Conservation (phyloP, 2,113 vertebrate species). For the Burhinus oedicnemus region DNA sequence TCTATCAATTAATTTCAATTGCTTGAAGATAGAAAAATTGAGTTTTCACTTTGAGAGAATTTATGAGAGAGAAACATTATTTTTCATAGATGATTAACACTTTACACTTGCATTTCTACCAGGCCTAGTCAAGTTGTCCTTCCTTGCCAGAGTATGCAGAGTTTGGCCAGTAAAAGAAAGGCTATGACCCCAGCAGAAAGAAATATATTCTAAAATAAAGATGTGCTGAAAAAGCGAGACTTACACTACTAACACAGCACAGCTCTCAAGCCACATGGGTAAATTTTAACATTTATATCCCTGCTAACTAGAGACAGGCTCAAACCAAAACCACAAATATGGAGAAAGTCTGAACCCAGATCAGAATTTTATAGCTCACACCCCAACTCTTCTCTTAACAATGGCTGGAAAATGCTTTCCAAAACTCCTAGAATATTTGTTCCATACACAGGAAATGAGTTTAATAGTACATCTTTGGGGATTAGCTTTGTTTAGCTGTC, state of each 20-base stretch:
- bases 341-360: constrained; percentile 17
- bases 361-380: constrained; percentile 1
- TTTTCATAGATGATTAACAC: neutral
- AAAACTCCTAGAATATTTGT: constrained; percentile 15
- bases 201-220: neutral
- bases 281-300: constrained; percentile 6
- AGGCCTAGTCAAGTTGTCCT: neutral
- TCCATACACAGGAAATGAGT: constrained; percentile 36
- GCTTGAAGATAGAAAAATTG: neutral
- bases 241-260: neutral
- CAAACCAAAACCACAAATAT: constrained; percentile 48
- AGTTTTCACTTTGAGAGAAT: neutral
- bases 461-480: constrained; percentile 15
- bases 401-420: constrained; percentile 43
- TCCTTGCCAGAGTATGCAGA: neutral
- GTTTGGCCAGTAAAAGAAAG: neutral
- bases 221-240: neutral
- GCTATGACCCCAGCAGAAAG: neutral
- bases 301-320: constrained; percentile 34
- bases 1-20: neutral
- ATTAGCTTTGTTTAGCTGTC: constrained; percentile 37
- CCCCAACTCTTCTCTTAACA: constrained; percentile 16
- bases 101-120: neutral
- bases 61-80: neutral
- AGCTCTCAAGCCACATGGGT: neutral